These are phyloP conservation scores for Sicus ferrugineus DNA, from an alignment of 2,888 invertebrate species.

Conservation along the genomic window DNA sequence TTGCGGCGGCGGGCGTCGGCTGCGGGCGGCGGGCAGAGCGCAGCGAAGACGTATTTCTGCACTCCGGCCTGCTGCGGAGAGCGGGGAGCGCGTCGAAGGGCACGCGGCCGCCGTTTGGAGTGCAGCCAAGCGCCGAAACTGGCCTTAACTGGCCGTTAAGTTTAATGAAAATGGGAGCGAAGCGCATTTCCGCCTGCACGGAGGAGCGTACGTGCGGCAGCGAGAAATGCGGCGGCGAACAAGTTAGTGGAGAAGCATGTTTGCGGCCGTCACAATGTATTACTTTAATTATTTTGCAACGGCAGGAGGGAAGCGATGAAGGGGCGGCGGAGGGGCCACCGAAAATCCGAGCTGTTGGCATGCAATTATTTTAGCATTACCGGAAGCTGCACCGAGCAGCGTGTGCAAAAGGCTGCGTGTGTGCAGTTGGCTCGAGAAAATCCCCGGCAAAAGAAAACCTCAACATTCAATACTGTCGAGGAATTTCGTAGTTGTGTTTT, in stretches of 20 bases:
- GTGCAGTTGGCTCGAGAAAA: too few species aligned
- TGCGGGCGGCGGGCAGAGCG: constrained; percentile 23
- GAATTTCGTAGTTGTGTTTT: constrained; percentile 12
- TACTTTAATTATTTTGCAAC: constrained; percentile 22
- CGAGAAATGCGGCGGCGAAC: background rate
- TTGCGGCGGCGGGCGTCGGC: constrained; percentile 24
- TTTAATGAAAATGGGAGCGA: background rate
- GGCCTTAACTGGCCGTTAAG: constrained; percentile 14
- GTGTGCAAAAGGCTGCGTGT: too few species aligned
- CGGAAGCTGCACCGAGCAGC: background rate
- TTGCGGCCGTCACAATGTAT: constrained; percentile 16
- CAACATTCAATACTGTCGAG: constrained; percentile 27
- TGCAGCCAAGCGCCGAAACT: constrained; percentile 12
- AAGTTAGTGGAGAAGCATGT: background rate
- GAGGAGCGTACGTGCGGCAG: background rate
- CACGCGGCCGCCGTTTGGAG: constrained; percentile 34
- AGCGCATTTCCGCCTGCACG: background rate
- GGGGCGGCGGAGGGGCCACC: background rate
- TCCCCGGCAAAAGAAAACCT: background rate
- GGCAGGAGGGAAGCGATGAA: background rate
- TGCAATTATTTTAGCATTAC: constrained; percentile 27
- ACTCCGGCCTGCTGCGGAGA: background rate
- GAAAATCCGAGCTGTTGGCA: background rate
- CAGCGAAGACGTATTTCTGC: constrained; percentile 26
- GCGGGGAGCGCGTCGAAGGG: constrained; percentile 25